These are phyloP conservation scores for Corvus hawaiiensis DNA, from an alignment of 2,113 vertebrate genomes.

Conservation along the genomic window DNA sequence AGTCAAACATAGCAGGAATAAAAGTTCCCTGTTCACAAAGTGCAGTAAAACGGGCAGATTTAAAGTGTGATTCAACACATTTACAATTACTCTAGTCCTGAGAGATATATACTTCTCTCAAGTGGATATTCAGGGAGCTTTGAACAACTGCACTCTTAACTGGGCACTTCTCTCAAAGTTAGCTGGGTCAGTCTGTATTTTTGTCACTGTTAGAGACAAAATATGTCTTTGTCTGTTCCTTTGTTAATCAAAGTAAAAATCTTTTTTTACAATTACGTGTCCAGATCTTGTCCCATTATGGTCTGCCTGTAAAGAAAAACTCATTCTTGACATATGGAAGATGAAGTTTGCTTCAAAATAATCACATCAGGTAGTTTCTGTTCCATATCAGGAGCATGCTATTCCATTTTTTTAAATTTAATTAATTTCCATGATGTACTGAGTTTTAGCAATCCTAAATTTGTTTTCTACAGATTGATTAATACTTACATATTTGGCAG, in stretches of 20 bases:
- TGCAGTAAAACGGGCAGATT: background rate
- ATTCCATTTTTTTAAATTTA: background rate
- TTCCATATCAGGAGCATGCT: background rate
- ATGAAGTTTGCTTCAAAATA: background rate
- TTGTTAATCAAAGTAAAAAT: background rate
- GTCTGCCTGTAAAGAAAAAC: background rate
- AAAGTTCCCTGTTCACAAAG: background rate
- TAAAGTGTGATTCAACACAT: background rate
- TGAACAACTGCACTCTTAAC: background rate
- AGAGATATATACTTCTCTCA: background rate
- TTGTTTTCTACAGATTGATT: slow-evolving; percentile 8
- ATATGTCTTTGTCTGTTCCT: background rate
- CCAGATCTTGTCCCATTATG: background rate
- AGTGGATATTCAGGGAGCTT: background rate
- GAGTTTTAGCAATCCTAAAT: background rate
- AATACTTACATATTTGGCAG: background rate
- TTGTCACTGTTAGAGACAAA: background rate
- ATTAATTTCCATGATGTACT: background rate
- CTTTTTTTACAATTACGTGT: background rate
- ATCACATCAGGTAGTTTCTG: background rate
- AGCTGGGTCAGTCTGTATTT: background rate
- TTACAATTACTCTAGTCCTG: background rate
- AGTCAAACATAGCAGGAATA: background rate
- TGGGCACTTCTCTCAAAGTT: background rate
- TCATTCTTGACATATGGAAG: background rate